Percentiles rank a stretch among this genome's conserved stretches.
Evolutionary conservation across 2,797 vertebrate genomes (phyloP).

Genomic region (Phoeniculus purpureus): DNA sequence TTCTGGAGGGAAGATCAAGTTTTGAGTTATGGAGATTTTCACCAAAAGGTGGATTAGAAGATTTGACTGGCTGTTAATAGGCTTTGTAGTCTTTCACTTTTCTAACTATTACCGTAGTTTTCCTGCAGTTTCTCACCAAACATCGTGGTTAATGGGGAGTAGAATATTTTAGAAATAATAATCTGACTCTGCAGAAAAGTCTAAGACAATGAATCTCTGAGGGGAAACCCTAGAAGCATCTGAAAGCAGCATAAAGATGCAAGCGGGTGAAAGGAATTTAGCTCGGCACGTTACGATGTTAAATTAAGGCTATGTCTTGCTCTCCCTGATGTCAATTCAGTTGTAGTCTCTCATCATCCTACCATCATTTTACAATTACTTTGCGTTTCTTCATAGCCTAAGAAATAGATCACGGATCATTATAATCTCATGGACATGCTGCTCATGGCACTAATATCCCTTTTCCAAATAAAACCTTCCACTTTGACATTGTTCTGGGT

Average conservation of each 20-base stretch:
- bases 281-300: background rate
- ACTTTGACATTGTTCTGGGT: background rate
- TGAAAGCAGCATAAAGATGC: background rate
- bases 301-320: background rate
- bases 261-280: background rate
- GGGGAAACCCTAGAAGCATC: background rate
- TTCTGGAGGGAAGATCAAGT: background rate
- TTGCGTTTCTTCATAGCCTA: background rate
- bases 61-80: background rate
- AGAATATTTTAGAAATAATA: background rate
- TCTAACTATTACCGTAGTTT: background rate
- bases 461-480: background rate
- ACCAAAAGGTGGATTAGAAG: background rate
- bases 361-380: slow-evolving; percentile 1
- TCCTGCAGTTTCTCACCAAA: background rate
- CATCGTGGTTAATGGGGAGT: background rate
- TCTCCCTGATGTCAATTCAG: slow-evolving; percentile 5
- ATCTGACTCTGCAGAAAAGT: background rate
- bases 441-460: background rate
- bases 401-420: background rate
- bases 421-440: background rate
- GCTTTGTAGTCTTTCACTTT: background rate
- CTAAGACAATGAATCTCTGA: background rate
- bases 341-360: background rate
- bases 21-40: background rate